phyloP scores from a whole-genome alignment of 2,888 invertebrate species.

The Orthosia incerta region DNA sequence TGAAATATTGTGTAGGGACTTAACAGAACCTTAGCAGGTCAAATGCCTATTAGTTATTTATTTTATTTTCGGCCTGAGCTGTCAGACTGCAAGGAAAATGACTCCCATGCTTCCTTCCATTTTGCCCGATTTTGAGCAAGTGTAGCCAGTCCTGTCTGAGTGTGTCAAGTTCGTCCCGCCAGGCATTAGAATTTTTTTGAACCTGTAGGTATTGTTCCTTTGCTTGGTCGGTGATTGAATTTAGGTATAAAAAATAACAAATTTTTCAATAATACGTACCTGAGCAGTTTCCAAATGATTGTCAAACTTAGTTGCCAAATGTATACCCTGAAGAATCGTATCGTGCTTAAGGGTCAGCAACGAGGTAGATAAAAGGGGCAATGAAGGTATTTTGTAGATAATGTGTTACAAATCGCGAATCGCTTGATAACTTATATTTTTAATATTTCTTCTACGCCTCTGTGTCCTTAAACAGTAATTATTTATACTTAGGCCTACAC shows the following conservation, averaged over 20 bases:
- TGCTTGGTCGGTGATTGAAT: too few species aligned
- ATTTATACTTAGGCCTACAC: background rate
- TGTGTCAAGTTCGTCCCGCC: too few species aligned
- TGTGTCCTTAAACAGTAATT: background rate
- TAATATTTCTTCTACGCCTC: background rate
- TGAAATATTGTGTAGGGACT: conserved; percentile 1
- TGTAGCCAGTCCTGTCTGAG: too few species aligned
- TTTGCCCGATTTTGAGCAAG: too few species aligned
- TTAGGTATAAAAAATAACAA: background rate
- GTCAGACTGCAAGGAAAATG: too few species aligned
- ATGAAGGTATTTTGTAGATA: background rate
- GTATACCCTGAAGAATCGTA: background rate
- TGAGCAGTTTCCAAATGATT: background rate
- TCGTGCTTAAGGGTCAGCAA: background rate
- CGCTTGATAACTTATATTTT: background rate
- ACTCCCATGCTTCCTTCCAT: too few species aligned
- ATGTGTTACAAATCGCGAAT: background rate
- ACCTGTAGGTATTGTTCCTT: background rate
- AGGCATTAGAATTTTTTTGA: background rate
- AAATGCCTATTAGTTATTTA: background rate
- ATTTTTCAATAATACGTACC: background rate
- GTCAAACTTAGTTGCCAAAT: background rate
- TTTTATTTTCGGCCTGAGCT: too few species aligned
- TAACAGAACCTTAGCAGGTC: background rate
- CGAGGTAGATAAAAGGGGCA: background rate